phyloP scores from a whole-genome alignment of 2,888 invertebrate species.

The Heliconius cydno region DNA sequence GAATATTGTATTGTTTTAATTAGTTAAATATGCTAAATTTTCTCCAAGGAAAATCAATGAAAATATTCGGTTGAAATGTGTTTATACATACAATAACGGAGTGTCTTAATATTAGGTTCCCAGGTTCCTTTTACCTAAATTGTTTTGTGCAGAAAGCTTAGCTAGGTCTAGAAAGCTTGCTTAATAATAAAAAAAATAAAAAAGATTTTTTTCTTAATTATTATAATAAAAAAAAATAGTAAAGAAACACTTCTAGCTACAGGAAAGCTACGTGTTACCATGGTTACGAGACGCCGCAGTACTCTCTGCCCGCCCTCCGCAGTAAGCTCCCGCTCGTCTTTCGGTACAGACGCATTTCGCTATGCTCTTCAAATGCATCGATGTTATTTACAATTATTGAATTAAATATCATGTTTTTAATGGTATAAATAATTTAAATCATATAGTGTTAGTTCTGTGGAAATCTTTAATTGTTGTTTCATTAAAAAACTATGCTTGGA shows the following conservation, averaged over 20 bases:
- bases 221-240: conserved; percentile 2
- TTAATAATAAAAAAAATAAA: not conserved
- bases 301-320: conserved; percentile 74
- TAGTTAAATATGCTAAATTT: not conserved
- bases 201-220: not conserved
- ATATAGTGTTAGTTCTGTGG: not conserved
- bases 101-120: too few species aligned
- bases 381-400: conserved; percentile 47
- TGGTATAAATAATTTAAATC: conserved; percentile 8
- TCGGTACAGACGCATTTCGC: conserved; percentile 55
- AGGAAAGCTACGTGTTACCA: conserved; percentile 58
- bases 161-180: too few species aligned
- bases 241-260: conserved; percentile 31
- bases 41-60: not conserved
- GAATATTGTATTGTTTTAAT: not conserved
- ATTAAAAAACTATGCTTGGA: not conserved
- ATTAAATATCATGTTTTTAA: conserved; percentile 41
- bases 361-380: conserved; percentile 42
- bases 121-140: too few species aligned
- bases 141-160: not conserved
- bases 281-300: conserved; percentile 80
- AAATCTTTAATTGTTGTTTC: not conserved
- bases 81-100: too few species aligned
- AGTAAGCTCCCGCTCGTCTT: conserved; percentile 66
- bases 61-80: not conserved